Evolutionary conservation across 2,797 vertebrate genomes (phyloP).

Genomic region (Sebastes steindachneri): DNA sequence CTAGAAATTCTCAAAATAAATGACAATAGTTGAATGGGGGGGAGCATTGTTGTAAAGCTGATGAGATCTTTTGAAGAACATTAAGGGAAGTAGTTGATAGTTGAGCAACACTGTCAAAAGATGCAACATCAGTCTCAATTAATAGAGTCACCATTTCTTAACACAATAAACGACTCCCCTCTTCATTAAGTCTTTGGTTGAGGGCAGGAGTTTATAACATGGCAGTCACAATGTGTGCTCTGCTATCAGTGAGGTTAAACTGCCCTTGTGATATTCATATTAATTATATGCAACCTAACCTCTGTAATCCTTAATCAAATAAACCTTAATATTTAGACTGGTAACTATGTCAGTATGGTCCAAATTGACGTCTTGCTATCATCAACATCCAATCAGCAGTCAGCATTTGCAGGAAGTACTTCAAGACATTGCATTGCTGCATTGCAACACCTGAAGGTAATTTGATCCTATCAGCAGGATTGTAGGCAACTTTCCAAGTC

Average conservation of each 20-base stretch:
- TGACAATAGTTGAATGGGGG: background rate
- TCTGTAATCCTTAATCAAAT: constrained; percentile 2
- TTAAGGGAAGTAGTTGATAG: background rate
- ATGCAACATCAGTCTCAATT: background rate
- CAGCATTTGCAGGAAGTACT: background rate
- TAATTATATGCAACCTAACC: background rate
- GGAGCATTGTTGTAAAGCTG: background rate
- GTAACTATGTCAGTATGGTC: background rate
- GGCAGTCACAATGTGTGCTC: background rate
- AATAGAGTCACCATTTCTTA: background rate
- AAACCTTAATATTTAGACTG: background rate
- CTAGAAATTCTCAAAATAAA: constrained; percentile 45
- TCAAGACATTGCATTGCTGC: background rate
- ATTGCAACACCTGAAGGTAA: constrained; percentile 45
- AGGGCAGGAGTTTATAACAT: background rate
- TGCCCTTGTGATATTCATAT: constrained; percentile 23
- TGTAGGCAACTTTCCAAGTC: constrained; percentile 29
- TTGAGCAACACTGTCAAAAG: background rate
- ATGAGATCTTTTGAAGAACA: background rate
- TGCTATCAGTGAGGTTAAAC: constrained; percentile 20
- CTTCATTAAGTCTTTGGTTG: background rate
- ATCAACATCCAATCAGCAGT: background rate
- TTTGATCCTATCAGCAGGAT: constrained; percentile 39
- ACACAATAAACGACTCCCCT: background rate
- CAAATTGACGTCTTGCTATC: background rate